These are phyloP conservation scores for Tyto alba DNA, from an alignment of 2,113 vertebrate species.

Conservation along the genomic window DNA sequence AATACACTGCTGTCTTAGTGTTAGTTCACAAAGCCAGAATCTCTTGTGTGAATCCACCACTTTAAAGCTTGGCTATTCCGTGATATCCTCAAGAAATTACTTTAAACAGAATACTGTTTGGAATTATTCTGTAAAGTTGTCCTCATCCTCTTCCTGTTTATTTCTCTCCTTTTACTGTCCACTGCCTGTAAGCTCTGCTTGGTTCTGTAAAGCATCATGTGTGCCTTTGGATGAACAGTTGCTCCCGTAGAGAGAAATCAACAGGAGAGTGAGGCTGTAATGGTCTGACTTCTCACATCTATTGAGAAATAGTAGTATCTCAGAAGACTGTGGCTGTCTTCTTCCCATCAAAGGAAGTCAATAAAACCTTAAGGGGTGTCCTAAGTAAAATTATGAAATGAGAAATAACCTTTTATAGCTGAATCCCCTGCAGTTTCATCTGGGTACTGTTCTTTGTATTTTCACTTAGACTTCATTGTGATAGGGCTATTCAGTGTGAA, in stretches of 20 bases:
- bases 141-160: neutral
- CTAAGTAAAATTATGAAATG: neutral
- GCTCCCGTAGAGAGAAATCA: neutral
- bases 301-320: neutral
- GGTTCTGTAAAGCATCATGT: neutral
- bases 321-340: neutral
- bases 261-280: neutral
- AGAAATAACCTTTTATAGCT: neutral
- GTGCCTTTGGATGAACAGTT: neutral
- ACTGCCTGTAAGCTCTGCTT: neutral
- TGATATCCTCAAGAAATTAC: neutral
- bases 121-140: neutral
- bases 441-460: neutral
- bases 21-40: neutral
- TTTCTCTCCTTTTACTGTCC: neutral
- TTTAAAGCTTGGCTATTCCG: neutral
- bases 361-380: neutral
- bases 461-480: neutral
- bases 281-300: neutral
- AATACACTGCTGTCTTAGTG: neutral
- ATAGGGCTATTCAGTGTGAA: neutral
- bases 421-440: neutral
- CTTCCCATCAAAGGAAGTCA: neutral
- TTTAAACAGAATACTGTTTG: neutral
- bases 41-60: neutral